Evolutionary conservation across 2,888 invertebrate genomes (phyloP).

Genomic region (Papilio gigon): DNA sequence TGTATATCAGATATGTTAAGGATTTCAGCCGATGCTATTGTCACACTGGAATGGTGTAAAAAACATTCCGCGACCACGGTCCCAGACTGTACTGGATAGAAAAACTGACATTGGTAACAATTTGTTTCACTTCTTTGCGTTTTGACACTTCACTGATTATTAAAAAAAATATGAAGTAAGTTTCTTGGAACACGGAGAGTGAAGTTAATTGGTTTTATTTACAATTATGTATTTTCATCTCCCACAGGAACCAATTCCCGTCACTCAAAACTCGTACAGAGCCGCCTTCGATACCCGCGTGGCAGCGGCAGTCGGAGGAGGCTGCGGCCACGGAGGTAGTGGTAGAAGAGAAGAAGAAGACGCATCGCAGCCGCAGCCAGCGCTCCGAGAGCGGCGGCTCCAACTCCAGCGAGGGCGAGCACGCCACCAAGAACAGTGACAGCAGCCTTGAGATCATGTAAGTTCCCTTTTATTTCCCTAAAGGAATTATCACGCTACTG

Average conservation of each 20-base stretch:
- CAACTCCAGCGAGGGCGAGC: conserved; percentile 87
- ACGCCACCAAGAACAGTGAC: conserved; percentile 88
- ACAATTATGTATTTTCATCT: not conserved
- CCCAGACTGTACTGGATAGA: too few relatives aligned
- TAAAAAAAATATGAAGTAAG: not conserved
- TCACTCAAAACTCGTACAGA: conserved; percentile 83
- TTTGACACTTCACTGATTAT: too few relatives aligned
- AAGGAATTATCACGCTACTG: too few relatives aligned
- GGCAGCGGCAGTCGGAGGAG: conserved; percentile 88
- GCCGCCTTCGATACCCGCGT: conserved; percentile 89
- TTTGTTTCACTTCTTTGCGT: too few relatives aligned
- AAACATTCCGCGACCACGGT: too few relatives aligned
- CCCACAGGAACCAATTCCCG: conserved; percentile 89
- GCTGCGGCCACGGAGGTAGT: conserved; percentile 62
- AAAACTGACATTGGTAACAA: too few relatives aligned
- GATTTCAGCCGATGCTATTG: too few relatives aligned
- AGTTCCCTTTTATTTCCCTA: too few relatives aligned
- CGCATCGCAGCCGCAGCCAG: conserved; percentile 76
- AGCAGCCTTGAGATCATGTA: conserved; percentile 89
- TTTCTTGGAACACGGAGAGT: too few relatives aligned
- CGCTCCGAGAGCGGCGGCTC: conserved; percentile 86
- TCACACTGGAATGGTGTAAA: too few relatives aligned
- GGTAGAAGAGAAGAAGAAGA: conserved; percentile 65
- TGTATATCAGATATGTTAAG: too few relatives aligned
- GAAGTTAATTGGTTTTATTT: too few relatives aligned